Base-by-base conservation (phyloP, 2,113 vertebrate genomes). In the Acrocephalus kingi region DNA sequence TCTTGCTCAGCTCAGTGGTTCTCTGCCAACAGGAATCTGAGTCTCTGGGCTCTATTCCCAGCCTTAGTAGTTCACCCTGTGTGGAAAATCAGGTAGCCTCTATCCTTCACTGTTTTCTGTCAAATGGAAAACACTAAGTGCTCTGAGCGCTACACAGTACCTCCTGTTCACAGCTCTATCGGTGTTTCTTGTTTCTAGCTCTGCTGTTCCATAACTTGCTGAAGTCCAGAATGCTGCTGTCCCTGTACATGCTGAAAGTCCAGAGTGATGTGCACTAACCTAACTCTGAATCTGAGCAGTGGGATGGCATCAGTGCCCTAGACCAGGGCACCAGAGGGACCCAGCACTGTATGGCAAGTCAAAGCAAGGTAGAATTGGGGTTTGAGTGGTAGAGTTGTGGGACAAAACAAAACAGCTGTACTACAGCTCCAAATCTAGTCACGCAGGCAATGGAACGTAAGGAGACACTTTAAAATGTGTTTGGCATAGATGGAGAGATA, bases 341-440 rank as follows among this genome's bases (percentile, higher is more conserved):
- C 24, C 55, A 45, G 31, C 2, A 1, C 20, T 67, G 22, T 43
- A 46, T 18, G 14, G 33, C 19, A 68, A 87, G 62, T 33, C 66
- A 82, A 67, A 87, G 54, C 31, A 93, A 69, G 39, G n/a, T 48
- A 96, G 59, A 91, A 73, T 13, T 5, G 6, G 55, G 27, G 52
- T 74, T 37, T 80, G 13, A 64, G 51, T 41, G 58, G 15, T 48
- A n/a, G 56, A 61, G 33, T 22, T 89, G 31, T 85, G 23, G 41
- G 12, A 17, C 79, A 54, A 77, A 28, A 72, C 49, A 79, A 39
- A 86, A 61, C 15, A 68, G 30, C 22, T 45, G 21, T 91, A 88
- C 20, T 37, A 46, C 17, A 54, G 67, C 39, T 94, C 69, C 88
- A 92, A 93, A 96, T 87, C 61, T 89, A 91, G 84, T 96, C 92